Base-by-base conservation (phyloP, 2,797 vertebrate species). In the Hafferia zeledoni region DNA sequence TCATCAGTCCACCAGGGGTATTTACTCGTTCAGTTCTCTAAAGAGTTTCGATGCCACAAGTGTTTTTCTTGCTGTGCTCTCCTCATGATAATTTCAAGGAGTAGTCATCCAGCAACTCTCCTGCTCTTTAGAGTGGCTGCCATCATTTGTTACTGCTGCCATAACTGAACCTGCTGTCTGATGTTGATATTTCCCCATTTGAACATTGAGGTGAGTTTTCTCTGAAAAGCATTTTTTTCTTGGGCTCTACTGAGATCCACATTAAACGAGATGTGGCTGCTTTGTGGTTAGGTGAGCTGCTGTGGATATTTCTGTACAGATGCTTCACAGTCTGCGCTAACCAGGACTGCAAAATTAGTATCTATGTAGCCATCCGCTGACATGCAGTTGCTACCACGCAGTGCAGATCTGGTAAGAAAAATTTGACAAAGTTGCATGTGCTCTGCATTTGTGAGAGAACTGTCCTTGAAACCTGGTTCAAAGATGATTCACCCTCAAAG, bases 401-500 rank as follows among this genome's bases (percentile, higher is more conserved):
- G 13, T 27, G 39, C 47, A 44, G 46, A 85, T 67, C 35, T 57
- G 33, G 46, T 53, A 60, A 41, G 49, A 87, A 88, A 95, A 94
- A 83, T 78, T 84, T 79, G 91, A 91, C 46, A 24, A 83, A 61
- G 46, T 39, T 88, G 61, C 69, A 78, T 83, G 69, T 81, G 79
- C 72, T 86, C 61, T 1, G 6, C 2, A 0, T 44, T 89, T 65
- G 65, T 63, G 79, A 94, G 71, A 77, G 84, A 92, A 39, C 72
- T 92, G 95, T 76, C 95, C 94, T 96, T 97, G 96, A 94, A 95
- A 92, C 87, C 76, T 72, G 91, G 82, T 93, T 96, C 89, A 94
- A 95, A 91, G 79, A 83, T 52, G 80, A 87, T 81, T 95, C 89
- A 90, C 57, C 57, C 91, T 86, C 92, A 86, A 49, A 94, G 74